Percentiles rank a stretch among this genome's conserved stretches.
phyloP scores from a whole-genome alignment of 2,888 invertebrate genomes.

The Acronicta leporina region DNA sequence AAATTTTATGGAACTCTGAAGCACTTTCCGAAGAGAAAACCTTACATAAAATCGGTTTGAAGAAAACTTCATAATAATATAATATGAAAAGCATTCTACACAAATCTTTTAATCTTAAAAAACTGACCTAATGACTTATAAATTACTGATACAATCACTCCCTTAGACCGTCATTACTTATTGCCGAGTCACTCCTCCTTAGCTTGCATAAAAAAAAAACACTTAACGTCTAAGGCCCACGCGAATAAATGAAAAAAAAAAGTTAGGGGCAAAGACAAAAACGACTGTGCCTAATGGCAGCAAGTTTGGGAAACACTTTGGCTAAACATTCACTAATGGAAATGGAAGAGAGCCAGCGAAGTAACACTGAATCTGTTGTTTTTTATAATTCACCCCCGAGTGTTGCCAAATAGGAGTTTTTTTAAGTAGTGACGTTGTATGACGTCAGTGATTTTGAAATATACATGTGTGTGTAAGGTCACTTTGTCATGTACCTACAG shows the following conservation, averaged over 20 bases:
- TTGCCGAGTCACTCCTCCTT: conserved; percentile 25
- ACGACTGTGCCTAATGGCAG: conserved; percentile 81
- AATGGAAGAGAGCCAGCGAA: conserved; percentile 85
- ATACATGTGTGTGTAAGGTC: no score
- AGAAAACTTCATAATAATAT: no score
- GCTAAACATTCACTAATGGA: conserved; percentile 88
- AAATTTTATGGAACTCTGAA: no score
- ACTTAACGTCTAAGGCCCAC: conserved; percentile 70
- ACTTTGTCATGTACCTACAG: no score
- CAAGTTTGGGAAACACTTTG: conserved; percentile 87
- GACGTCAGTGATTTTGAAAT: no score
- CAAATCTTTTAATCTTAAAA: no score
- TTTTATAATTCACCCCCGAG: conserved; percentile 70
- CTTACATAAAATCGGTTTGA: no score
- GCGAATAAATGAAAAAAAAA: conserved; percentile 75
- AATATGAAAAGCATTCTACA: no score
- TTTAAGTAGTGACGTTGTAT: conserved; percentile 51
- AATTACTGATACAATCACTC: conserved; percentile 6
- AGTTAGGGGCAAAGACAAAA: conserved; percentile 83
- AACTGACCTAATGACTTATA: no score
- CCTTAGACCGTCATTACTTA: conserved; percentile 17
- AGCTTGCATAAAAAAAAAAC: conserved; percentile 71
- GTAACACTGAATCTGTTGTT: conserved; percentile 74
- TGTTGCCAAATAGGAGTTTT: conserved; percentile 76
- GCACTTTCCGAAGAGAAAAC: no score